Percentiles rank a stretch among this genome's conserved stretches.
Conservation (phyloP, 1,140 invertebrate species). For the Drosophila neocordata region DNA sequence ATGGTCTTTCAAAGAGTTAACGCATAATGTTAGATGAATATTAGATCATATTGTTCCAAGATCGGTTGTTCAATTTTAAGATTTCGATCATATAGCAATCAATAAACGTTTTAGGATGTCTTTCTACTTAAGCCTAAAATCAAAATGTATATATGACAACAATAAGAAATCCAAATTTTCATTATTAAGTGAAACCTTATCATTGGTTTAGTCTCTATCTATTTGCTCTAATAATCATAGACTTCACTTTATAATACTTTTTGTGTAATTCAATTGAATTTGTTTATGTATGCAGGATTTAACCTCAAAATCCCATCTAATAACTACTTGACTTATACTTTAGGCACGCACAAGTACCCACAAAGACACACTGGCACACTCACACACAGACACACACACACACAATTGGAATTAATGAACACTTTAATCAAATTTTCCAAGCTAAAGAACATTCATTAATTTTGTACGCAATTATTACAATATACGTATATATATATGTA, state of each 20-base stretch:
- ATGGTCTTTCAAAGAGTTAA: too few relatives aligned
- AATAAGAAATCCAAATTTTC: too few relatives aligned
- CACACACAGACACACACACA: conserved; percentile 58
- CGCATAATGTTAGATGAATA: too few relatives aligned
- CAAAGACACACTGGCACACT: conserved; percentile 1
- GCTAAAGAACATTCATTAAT: conserved; percentile 77
- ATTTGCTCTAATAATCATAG: background rate
- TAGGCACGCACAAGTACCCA: conserved; percentile 8
- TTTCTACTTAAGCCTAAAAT: too few relatives aligned
- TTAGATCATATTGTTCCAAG: too few relatives aligned
- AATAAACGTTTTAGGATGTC: too few relatives aligned
- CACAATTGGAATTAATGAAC: conserved; percentile 76
- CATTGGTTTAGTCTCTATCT: too few relatives aligned
- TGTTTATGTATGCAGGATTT: conserved; percentile 50
- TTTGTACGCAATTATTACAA: conserved; percentile 74
- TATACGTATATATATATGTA: background rate
- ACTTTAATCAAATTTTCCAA: conserved; percentile 76
- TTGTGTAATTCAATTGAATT: conserved; percentile 46
- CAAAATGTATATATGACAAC: too few relatives aligned
- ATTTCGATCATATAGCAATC: too few relatives aligned
- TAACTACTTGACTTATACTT: conserved; percentile 47
- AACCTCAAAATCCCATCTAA: conserved; percentile 26
- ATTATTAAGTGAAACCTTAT: too few relatives aligned
- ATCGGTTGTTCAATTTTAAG: too few relatives aligned
- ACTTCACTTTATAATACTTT: background rate